These are phyloP conservation scores for Coturnix japonica DNA, from an alignment of 2,113 vertebrate species.

Conservation along the genomic window DNA sequence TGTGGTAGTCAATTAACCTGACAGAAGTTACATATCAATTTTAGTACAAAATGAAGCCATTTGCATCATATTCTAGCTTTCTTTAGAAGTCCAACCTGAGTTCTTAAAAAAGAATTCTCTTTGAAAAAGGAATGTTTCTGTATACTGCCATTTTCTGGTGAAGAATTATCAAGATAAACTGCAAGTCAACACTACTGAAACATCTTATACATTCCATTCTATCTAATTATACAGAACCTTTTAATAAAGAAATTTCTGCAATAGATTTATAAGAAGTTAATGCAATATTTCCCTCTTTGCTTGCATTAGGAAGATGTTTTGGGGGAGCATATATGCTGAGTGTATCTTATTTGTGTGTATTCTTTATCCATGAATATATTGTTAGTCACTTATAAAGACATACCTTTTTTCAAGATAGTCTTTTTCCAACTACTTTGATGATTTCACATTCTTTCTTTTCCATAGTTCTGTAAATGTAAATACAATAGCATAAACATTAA, in stretches of 20 bases:
- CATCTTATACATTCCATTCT: not conserved
- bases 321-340: rapidly evolving
- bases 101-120: not conserved
- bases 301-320: not conserved
- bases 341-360: not conserved
- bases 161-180: not conserved
- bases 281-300: not conserved
- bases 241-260: not conserved
- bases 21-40: not conserved
- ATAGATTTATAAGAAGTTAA: not conserved
- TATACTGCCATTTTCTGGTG: not conserved
- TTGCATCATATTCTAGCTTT: not conserved
- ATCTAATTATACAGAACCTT: not conserved
- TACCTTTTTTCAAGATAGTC: not conserved
- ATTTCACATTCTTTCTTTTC: not conserved
- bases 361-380: not conserved
- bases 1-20: too few relatives aligned
- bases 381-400: not conserved
- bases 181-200: not conserved
- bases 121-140: not conserved
- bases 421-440: not conserved
- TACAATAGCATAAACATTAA: not conserved
- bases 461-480: not conserved
- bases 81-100: not conserved
- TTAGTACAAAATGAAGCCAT: not conserved